phyloP scores from a whole-genome alignment of 2,113 vertebrate genomes.

The Odontesthes bonariensis region DNA sequence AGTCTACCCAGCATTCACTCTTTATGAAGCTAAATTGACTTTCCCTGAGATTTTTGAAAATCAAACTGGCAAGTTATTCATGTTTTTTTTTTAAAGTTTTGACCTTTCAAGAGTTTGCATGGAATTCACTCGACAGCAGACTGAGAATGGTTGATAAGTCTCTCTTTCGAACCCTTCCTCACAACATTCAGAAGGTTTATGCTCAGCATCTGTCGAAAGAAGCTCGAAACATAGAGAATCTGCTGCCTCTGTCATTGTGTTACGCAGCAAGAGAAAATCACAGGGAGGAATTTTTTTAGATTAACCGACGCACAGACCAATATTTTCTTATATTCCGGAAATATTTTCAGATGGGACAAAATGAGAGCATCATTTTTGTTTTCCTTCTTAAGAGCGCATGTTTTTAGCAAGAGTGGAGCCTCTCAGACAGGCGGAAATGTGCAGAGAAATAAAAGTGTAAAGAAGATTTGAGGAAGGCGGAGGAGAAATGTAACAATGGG shows the following conservation, averaged over 20 bases:
- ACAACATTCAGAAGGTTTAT: slow-evolving; percentile 8
- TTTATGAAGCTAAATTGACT: slow-evolving; percentile 7
- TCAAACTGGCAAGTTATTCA: slow-evolving; percentile 18
- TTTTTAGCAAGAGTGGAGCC: background rate
- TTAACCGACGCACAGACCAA: background rate
- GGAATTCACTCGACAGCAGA: slow-evolving; percentile 44
- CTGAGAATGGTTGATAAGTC: background rate
- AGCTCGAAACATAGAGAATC: background rate
- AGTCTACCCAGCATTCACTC: slow-evolving; percentile 1
- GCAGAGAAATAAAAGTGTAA: background rate
- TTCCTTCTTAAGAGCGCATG: background rate
- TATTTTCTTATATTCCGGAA: background rate
- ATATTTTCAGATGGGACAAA: background rate
- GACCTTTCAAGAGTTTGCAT: slow-evolving; percentile 41
- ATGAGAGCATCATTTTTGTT: background rate
- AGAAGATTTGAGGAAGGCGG: background rate
- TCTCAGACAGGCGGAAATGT: background rate
- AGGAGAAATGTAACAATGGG: background rate
- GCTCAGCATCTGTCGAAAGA: slow-evolving; percentile 17
- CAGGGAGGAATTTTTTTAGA: no score
- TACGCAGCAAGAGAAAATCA: background rate
- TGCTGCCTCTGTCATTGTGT: background rate
- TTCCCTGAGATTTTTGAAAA: slow-evolving; percentile 5
- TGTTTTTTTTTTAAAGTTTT: slow-evolving; percentile 31
- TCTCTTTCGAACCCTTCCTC: slow-evolving; percentile 7